Base-by-base conservation (phyloP, 2,888 invertebrate genomes). In the Idaea aversata region DNA sequence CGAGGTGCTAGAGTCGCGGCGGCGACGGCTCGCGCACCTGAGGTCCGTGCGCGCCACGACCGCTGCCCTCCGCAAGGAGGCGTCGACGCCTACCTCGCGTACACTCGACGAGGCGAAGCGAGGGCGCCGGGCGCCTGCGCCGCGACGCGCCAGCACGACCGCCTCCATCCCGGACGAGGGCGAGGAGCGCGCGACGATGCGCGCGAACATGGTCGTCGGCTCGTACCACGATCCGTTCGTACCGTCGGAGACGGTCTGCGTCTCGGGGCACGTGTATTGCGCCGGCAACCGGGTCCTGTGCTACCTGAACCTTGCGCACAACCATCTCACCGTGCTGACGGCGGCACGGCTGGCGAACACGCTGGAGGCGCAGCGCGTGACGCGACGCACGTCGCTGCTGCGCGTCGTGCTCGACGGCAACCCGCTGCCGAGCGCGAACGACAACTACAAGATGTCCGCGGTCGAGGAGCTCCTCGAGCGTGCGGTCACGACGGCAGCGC, bases 301-400 rank as follows among this genome's bases (percentile, higher is more conserved):
- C 62, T 76, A 63, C 58, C 68, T 81, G 61, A 78, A 76, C 65
- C 63, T 81, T 58, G 70, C 76, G 63, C 72, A 75, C 69, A 81
- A 81, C 67, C 16, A 68, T n/a, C 68, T 81, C 36, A 70, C 73
- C 6, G 70, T 66, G 64, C 5, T 15, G 57, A 73, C 68, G 57
- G 67, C 70, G 38, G 61, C 15, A 64, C 65, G 60, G 63, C 70
- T 81, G 66, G 35, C 34, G 34, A 67, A 64, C 7, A 75, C 75
- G 63, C 65, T 78, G 70, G 61, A 25, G 7, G 65, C 71, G 36
- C 80, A 80, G 67, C 66, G 61, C 34, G 59, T 62, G 62, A 16
- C 64, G 62, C 59, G 16, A 5, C 61, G 62, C 57, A 65, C 62
- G 25, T 61, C 62, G 25, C 72, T 79, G 72, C 15, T 77, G 72